Base-by-base conservation (phyloP, 2,113 vertebrate species). In the Pygathrix nemaeus region DNA sequence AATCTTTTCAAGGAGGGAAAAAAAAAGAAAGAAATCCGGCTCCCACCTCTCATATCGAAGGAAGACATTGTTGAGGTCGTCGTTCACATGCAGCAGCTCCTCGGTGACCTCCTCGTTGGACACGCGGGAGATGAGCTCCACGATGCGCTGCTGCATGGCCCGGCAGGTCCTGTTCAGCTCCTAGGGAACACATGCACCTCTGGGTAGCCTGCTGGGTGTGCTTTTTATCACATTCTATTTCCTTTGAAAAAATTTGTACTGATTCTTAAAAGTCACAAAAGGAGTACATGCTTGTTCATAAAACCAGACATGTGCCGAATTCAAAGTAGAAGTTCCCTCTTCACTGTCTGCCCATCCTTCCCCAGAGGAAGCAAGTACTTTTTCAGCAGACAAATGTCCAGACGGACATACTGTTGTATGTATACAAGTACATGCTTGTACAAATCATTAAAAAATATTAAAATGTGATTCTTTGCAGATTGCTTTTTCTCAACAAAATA, bases 61-160 rank as follows among this genome's bases (percentile, higher is more conserved):
- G 97, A 99, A 99, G 97, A 99, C 99, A 0, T 99, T 99, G 98
- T 99, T 99, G 98, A 99, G 99, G 98, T 99, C 99, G 4, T 99
- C 99, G 0, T 99, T 99, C 97, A 99, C 99, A 0, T 99, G 99
- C 89, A 99, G 99, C 96, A 99, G 98, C 96, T 99, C 99, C 98
- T 99, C 99, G 0, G 99, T 99, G 98, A 99, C 99, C 55, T 99
- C 99, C 98, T 99, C 99, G 0, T 99, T 99, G 97, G 99, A 99
- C 96, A 99, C 99, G 10, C 99, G 98, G 88, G 99, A 99, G 98
- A 99, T 99, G 96, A 99, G 99, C 98, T 99, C 99, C 97, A 99
- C 98, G 52, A 99, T 99, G 96, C 99, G 99, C 97, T 99, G 99
- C 98, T 99, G 99, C 99, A 99, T 99, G 91, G 99, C 99, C 98